phyloP scores from a whole-genome alignment of 2,113 vertebrate genomes.

The Cebus imitator region DNA sequence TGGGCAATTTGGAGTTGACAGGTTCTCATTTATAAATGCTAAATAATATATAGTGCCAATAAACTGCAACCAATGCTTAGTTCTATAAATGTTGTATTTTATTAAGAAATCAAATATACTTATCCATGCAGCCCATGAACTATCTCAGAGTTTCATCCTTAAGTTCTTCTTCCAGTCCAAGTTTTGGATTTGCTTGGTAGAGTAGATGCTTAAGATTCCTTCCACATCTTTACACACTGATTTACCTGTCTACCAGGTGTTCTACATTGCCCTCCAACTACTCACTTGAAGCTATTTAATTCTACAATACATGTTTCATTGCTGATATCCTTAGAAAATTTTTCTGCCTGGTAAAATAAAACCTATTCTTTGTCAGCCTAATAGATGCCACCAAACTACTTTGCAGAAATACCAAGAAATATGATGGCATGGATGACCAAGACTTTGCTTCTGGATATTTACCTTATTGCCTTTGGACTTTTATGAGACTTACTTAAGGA shows the following conservation, averaged over 20 bases:
- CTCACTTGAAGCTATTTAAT: conserved; percentile 69
- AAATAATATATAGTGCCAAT: neutral
- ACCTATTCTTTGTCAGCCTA: conserved; percentile 58
- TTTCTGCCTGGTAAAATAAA: conserved; percentile 65
- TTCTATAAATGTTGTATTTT: neutral
- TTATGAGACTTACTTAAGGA: conserved; percentile 33
- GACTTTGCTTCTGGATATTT: conserved; percentile 64
- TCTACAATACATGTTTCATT: conserved; percentile 65
- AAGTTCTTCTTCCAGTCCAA: conserved; percentile 13
- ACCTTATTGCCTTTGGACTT: conserved; percentile 64
- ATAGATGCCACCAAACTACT: conserved; percentile 59
- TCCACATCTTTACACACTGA: conserved; percentile 46
- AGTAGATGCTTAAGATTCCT: conserved; percentile 50
- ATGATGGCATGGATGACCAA: conserved; percentile 41
- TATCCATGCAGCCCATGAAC: neutral
- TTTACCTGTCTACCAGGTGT: conserved; percentile 65
- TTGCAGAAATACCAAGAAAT: conserved; percentile 63
- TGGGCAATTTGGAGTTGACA: neutral
- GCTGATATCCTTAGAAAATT: conserved; percentile 55
- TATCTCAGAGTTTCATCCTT: conserved; percentile 8
- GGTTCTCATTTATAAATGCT: neutral
- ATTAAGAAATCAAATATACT: neutral
- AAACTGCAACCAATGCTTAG: neutral
- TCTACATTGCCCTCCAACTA: conserved; percentile 40
- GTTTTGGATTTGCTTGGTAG: conserved; percentile 39